Conservation (phyloP, 2,797 vertebrate species). For the Oreonectes daqikongensis region DNA sequence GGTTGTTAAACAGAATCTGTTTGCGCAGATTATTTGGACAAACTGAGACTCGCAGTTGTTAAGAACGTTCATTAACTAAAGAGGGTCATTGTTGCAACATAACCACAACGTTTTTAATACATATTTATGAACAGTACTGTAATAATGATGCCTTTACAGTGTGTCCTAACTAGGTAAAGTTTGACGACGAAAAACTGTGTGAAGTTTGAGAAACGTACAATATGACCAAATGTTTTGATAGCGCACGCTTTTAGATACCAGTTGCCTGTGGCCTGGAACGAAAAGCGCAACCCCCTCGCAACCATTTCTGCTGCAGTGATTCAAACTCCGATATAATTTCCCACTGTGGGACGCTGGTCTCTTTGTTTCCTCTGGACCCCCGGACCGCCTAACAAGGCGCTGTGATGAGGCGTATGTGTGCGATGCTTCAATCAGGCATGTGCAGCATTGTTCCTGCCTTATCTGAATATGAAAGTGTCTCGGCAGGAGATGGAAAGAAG, state of each 20-base stretch:
- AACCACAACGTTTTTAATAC: no score
- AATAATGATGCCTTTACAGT: no score
- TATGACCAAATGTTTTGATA: not conserved
- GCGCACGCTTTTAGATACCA: not conserved
- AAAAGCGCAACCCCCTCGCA: constrained; percentile 30
- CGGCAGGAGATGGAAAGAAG: constrained; percentile 29
- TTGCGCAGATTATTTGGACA: constrained; percentile 18
- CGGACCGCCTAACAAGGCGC: constrained; percentile 38
- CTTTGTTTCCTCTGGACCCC: constrained; percentile 47
- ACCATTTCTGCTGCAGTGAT: constrained; percentile 19
- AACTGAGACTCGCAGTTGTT: not conserved
- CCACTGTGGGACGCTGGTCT: constrained; percentile 22
- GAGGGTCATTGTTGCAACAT: not conserved
- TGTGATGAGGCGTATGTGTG: constrained; percentile 31
- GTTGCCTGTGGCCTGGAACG: not conserved
- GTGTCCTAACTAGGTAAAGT: no score
- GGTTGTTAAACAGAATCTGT: constrained; percentile 39
- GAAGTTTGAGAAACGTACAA: not conserved
- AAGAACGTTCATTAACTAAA: constrained; percentile 12
- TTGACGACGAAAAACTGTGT: not conserved
- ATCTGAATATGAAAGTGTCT: constrained; percentile 57
- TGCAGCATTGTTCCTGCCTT: constrained; percentile 38
- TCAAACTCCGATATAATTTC: constrained; percentile 34
- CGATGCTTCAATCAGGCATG: constrained; percentile 29
- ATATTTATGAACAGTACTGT: no score